phyloP scores from a whole-genome alignment of 2,888 invertebrate genomes.

The Sarcophaga variegata region DNA sequence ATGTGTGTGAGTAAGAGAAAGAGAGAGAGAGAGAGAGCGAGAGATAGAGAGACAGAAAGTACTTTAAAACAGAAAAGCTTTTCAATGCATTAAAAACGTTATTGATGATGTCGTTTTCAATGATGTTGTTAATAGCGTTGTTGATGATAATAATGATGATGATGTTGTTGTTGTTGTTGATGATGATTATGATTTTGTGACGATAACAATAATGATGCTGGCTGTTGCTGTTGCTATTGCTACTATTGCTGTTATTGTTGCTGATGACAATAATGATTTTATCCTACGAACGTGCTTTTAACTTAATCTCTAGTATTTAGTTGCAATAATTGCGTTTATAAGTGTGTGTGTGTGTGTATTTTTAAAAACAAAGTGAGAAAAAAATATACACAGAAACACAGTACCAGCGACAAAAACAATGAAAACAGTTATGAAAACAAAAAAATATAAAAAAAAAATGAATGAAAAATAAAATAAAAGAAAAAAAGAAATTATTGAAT shows the following conservation, averaged over 20 bases:
- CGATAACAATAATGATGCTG: slow-evolving; percentile 12
- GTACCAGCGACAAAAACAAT: not conserved
- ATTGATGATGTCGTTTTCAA: slow-evolving; percentile 31
- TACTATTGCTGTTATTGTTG: slow-evolving; percentile 12
- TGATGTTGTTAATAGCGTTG: slow-evolving; percentile 36
- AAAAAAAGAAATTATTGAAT: slow-evolving; percentile 15
- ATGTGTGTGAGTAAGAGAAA: too few relatives aligned
- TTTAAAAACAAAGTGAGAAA: slow-evolving; percentile 23
- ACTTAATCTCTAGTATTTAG: slow-evolving; percentile 74
- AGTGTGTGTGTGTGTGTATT: slow-evolving; percentile 40
- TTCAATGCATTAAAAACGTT: slow-evolving; percentile 46
- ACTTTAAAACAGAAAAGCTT: slow-evolving; percentile 33
- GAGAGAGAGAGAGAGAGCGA: too few relatives aligned
- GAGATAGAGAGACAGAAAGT: too few relatives aligned
- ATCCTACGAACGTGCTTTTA: slow-evolving; percentile 74
- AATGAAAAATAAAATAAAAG: not conserved
- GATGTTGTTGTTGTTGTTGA: slow-evolving; percentile 51
- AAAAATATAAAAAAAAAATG: not conserved
- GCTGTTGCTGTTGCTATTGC: slow-evolving; percentile 13
- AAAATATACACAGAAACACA: not conserved
- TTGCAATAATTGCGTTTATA: slow-evolving; percentile 73
- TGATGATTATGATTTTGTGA: slow-evolving; percentile 37
- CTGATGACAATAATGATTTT: slow-evolving; percentile 65
- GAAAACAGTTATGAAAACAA: slow-evolving; percentile 6
- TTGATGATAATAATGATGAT: slow-evolving; percentile 25